Base-by-base conservation (phyloP, 2,113 vertebrate genomes). In the Candoia aspera region DNA sequence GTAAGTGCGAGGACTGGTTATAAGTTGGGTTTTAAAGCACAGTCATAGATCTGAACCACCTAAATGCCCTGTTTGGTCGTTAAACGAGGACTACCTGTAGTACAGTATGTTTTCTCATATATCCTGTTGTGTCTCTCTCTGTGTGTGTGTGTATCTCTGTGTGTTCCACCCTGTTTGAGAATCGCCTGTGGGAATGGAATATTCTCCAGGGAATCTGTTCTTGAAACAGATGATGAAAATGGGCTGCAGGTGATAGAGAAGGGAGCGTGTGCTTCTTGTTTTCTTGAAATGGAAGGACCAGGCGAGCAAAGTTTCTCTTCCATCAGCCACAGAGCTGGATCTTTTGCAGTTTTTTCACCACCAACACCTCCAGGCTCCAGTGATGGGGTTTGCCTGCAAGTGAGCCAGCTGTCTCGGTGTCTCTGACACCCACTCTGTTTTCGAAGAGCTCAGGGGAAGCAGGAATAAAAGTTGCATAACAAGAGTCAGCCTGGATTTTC, bases 361-460 rank as follows among this genome's bases (percentile, higher is more conserved):
- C 11, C 17, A 37, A 2, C 21, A 24, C 33, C 73, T 42, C 73
- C 17, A 1, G 26, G 62, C 11, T 58, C 2, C 37, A 4, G 42
- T n/a, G 60, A 13, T 26, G 62, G 85, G 91, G 60, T n/a, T 79
- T 79, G 91, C 49, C 60, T 1, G 6, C 33, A 23, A 58, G 42
- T 0, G 33, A n/a, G 23, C 53, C 85, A 87, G 60, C n/a, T 68
- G n/a, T 73, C 60, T 73, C 0, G 2, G 12, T 37, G 1, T 68
- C 84, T 64, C 62, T 46, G 62, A 73, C 91, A 23, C 91, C 91
- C 62, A 91, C 90, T 79, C 17, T 92, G 86, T 92, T 92, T 92
- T 88, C 55, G 9, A 23, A 90, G 37, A 85, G 58, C 87, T 92
- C 91, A 21, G 46, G 55, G 42, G 87, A 54, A 89, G 49, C 21